Base-by-base conservation (phyloP, 2,888 invertebrate species). In the Physocephala rufipes region DNA sequence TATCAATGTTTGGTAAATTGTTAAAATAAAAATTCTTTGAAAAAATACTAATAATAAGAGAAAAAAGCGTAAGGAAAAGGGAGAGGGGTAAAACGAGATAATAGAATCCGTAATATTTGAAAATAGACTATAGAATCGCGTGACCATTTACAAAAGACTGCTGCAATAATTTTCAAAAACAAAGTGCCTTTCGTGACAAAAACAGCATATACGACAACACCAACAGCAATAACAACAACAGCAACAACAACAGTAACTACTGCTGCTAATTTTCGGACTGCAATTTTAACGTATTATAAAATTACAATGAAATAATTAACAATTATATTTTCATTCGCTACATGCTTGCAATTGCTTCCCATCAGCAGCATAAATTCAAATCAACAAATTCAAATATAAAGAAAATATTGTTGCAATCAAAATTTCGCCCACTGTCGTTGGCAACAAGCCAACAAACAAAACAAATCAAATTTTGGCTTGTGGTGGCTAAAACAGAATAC, bases 401-500 rank as follows among this genome's bases (percentile, higher is more conserved):
- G 28, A n/a, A n/a, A n/a, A n/a, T n/a, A 58, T 24, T 58, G 58
- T 58, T 7, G 58, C 58, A 21, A 58, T 58, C 58, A 58, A 58
- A 58, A 58, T 28, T 28, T 24, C 26, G 15, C 28, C 58, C 58
- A 24, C 13, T 28, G 24, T 28, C 15, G 58, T 15, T 15, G 24
- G 16, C 28, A 28, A 9, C 24, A 62, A 43, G 24, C 43, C 43
- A 36, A 62, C 45, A 24, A 1, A 62, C 43, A 43, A 19, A 12
- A 45, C 45, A 21, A 36, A 36, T 9, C 36, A 9, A 36, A 4
- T 36, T n/a, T n/a, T n/a, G n/a, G n/a, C n/a, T n/a, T n/a, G n/a
- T 36, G 36, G 36, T 36, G 36, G 36, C 4, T 36, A 9, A 7
- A 7, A 36, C 5, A 36, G 36, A 36, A 4, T n/a, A n/a, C 36